Evolutionary conservation across 2,888 invertebrate species (phyloP), one percentile per base, ranked within the genome.

Genomic region (Trissolcus brochymenae): DNA sequence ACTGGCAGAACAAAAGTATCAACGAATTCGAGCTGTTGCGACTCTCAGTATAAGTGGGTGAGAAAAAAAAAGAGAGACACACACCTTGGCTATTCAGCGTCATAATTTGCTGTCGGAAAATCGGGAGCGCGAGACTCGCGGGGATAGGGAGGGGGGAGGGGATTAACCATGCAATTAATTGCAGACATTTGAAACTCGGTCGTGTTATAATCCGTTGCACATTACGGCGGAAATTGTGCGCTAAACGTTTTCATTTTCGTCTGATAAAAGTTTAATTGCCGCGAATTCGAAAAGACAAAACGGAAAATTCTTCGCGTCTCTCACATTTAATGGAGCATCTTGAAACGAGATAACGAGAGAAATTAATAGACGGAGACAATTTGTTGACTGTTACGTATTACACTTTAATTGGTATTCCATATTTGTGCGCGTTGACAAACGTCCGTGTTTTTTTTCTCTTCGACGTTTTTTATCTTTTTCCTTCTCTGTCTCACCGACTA

Each of bases 191-290:
- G 35, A 35, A 71, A 65, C 59, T 65, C 25, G 53, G 29, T 40
- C 51, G 19, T 41, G 35, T 61, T 60, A 66, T 73, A 73, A 66
- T 73, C 61, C 50, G 2, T 9, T 14, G 25, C 61, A 55, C 66
- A 73, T 73, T 66, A 56, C 25, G 16, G 6, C 51, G 54, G 50
- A 73, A 73, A 65, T 72, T 65, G 54, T 51, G 40, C 60, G 55
- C 71, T 64, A 71, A 71, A 53, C 57, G 21, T 46, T 59, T 59
- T 59, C 72, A 59, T 72, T 65, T 72, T 59, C 57, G 54, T 54
- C 46, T 59, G 72, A 72, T 65, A 65, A n/a, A n/a, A 59, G 51
- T 72, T 72, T 72, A 72, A 72, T 72, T 70, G 62, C 56, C 17
- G 11, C 14, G 51, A 25, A 62, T 55, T 59, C 49, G 46, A 43